Evolutionary conservation across 2,113 vertebrate genomes (phyloP), one percentile per base, ranked within the genome.

Genomic region (Phocoena sinus): DNA sequence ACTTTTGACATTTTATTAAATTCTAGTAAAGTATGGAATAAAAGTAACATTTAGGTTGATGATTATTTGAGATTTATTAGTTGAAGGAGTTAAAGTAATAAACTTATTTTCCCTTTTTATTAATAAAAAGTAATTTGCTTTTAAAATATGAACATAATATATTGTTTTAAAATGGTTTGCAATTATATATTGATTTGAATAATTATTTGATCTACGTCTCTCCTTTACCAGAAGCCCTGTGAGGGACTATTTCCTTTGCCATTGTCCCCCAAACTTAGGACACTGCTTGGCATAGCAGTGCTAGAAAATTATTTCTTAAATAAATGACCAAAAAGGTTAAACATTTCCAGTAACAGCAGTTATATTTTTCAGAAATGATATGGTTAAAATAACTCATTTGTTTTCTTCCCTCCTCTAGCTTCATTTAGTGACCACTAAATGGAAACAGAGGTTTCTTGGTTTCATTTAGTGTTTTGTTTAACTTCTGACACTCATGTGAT

Each of bases 81-180:
- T 44, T 44, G 26, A 88, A 77, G n/a, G 13, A 85, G 81, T 76
- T 91, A 65, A 89, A 95, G 33, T 53, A 56, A 62, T 87, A 36
- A 33, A 28, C 26, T 85, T 38, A 44, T 73, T 53, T 91, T 90
- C 28, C 38, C 21, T 85, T 90, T 90, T 88, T 76, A 33, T 73
- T 95, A 90, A n/a, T 74, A 83, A 92, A 92, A 92, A 91, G 33
- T 60, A 65, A 44, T 76, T 92, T 80, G 28, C 38, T 50, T 94
- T 73, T 41, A 71, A 92, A 68, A 47, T 83, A 62, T 92, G 36
- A 81, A 60, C 38, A 58, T 41, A 65, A 18, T n/a, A 17, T n/a
- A 8, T 47, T 47, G 31, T 74, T 94, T 86, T 90, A 62, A 92
- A 92, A 80, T 56, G 28, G 25, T 33, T 93, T 89, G 3, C 31